Conservation (phyloP, 2,797 vertebrate genomes). For the Sebastes iracundus region DNA sequence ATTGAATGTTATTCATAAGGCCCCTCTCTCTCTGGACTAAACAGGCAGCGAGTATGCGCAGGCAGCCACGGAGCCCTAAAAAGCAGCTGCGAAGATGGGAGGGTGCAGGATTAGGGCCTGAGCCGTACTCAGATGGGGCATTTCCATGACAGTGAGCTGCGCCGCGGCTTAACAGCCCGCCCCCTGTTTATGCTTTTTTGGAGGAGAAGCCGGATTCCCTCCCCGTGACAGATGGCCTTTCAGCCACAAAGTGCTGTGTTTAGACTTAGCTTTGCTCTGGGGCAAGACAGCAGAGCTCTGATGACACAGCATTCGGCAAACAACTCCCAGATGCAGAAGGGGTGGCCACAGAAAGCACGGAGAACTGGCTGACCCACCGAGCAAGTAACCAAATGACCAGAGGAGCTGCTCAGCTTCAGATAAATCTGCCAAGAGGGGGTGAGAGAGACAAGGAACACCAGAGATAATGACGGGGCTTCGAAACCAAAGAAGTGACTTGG, state of each 20-base stretch:
- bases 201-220: conserved; percentile 81
- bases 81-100: conserved; percentile 81
- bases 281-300: conserved; percentile 78
- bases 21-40: conserved; percentile 49
- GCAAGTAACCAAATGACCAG: conserved; percentile 69
- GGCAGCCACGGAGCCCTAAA: conserved; percentile 67
- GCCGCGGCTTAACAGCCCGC: conserved; percentile 77
- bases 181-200: conserved; percentile 84
- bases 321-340: conserved; percentile 78
- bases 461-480: conserved; percentile 68
- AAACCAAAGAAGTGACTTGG: conserved; percentile 68
- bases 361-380: conserved; percentile 69
- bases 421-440: conserved; percentile 45
- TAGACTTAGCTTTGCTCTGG: conserved; percentile 81
- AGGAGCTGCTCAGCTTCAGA: conserved; percentile 52
- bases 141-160: conserved; percentile 85
- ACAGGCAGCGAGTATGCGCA: conserved; percentile 61
- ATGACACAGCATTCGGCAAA: conserved; percentile 84
- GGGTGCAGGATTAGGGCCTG: conserved; percentile 81
- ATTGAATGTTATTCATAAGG: conserved; percentile 73
- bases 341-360: conserved; percentile 66
- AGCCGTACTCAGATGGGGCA: conserved; percentile 81
- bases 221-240: conserved; percentile 84
- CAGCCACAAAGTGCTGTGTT: conserved; percentile 84
- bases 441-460: conserved; percentile 58